Conservation (phyloP, 2,888 invertebrate genomes). For the Thera britannica region DNA sequence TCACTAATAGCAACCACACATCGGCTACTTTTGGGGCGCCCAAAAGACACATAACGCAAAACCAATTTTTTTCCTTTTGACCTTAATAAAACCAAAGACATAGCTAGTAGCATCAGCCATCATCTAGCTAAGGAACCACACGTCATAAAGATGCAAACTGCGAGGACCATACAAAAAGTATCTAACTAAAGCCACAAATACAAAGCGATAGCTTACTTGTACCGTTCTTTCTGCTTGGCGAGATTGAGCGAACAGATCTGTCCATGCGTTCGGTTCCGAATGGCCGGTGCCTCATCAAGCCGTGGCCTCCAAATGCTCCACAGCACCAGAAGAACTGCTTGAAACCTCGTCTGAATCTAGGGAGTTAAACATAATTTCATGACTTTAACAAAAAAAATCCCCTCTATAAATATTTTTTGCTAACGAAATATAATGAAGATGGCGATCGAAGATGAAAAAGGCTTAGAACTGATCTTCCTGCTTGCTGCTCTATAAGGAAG, state of each 20-base stretch:
- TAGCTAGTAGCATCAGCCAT: slow-evolving; percentile 9
- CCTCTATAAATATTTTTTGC: too few species aligned
- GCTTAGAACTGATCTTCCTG: too few species aligned
- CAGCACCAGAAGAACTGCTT: slow-evolving; percentile 96
- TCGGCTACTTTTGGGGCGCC: too few species aligned
- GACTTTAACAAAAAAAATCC: too few species aligned
- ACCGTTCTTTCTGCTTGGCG: slow-evolving; percentile 78
- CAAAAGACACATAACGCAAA: too few species aligned
- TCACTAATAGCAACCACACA: background rate
- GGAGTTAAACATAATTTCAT: background rate
- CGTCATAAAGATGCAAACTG: background rate
- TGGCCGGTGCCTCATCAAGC: slow-evolving; percentile 89
- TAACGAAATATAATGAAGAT: too few species aligned
- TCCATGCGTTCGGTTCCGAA: slow-evolving; percentile 91
- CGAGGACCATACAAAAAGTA: background rate
- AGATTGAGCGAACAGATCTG: slow-evolving; percentile 91
- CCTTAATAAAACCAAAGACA: background rate
- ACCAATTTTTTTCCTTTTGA: background rate
- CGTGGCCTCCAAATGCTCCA: slow-evolving; percentile 88
- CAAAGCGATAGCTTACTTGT: slow-evolving; percentile 64
- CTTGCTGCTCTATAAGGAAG: too few species aligned
- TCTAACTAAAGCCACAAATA: background rate
- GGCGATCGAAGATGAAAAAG: too few species aligned
- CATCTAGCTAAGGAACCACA: slow-evolving; percentile 2
- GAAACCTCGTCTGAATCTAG: slow-evolving; percentile 96